phyloP scores from a whole-genome alignment of 2,113 vertebrate species.

The Dissostichus mawsoni region DNA sequence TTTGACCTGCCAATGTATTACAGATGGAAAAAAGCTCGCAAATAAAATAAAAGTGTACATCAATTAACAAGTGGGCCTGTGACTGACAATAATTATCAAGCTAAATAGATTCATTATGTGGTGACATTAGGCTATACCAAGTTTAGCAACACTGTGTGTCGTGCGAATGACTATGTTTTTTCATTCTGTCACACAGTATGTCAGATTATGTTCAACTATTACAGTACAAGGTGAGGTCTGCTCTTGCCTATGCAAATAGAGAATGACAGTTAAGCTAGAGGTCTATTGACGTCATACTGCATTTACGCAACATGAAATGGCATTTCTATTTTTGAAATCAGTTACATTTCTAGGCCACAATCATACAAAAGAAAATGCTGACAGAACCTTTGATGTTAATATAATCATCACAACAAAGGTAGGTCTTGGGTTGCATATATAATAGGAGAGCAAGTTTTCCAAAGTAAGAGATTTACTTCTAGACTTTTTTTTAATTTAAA shows the following conservation, averaged over 20 bases:
- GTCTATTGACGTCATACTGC: slow-evolving; percentile 19
- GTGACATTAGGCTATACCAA: neutral
- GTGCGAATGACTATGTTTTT: neutral
- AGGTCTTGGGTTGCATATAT: neutral
- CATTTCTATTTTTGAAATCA: slow-evolving; percentile 42
- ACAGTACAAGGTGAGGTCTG: neutral
- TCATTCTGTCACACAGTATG: neutral
- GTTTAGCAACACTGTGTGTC: neutral
- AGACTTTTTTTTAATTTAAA: slow-evolving; percentile 19
- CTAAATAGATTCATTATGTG: neutral
- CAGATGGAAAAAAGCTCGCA: too few species aligned
- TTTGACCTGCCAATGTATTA: too few species aligned
- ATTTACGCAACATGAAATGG: slow-evolving; percentile 25
- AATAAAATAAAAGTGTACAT: too few species aligned
- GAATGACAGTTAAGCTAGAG: neutral
- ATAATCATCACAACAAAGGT: slow-evolving; percentile 26
- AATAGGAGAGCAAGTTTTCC: slow-evolving; percentile 9
- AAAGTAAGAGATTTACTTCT: slow-evolving; percentile 3
- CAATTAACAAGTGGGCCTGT: neutral
- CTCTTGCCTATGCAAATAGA: slow-evolving; percentile 16
- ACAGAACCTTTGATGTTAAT: slow-evolving; percentile 31
- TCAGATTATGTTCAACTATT: slow-evolving; percentile 5
- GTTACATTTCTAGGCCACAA: slow-evolving; percentile 20
- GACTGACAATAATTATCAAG: neutral
- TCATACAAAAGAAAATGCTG: slow-evolving; percentile 8